Evolutionary conservation across 2,113 vertebrate species (phyloP).

Genomic region (Pachypanchax playfairii): DNA sequence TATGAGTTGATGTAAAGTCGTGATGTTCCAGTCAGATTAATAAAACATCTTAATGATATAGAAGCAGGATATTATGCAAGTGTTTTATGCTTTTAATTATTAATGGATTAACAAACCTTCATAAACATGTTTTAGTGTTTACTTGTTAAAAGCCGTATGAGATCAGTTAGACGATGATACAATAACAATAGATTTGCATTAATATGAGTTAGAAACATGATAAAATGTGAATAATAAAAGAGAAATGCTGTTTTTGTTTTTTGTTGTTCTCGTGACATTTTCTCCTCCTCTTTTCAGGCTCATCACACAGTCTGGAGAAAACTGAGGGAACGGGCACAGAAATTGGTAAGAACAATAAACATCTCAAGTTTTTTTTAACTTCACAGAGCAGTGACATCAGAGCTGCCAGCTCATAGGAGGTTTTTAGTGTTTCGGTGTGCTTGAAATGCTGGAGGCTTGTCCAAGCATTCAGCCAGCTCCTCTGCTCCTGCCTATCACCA

Average conservation of each 20-base stretch:
- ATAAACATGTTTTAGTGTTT: background rate
- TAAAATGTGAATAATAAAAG: background rate
- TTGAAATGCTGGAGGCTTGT: constrained; percentile 4
- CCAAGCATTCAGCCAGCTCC: constrained; percentile 23
- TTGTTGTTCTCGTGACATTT: constrained; percentile 35
- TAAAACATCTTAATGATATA: too few species aligned
- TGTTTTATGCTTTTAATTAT: background rate
- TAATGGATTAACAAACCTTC: background rate
- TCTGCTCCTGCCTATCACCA: constrained; percentile 12
- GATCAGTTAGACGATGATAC: background rate
- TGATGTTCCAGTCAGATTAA: too few species aligned
- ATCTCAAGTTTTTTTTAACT: too few species aligned
- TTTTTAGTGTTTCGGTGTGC: background rate
- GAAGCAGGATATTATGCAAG: too few species aligned
- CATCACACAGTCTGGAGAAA: constrained; percentile 80
- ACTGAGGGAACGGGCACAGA: constrained; percentile 75
- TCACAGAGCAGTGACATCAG: constrained; percentile 32
- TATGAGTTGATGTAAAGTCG: too few species aligned
- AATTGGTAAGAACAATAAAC: constrained; percentile 67
- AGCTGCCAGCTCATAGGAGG: too few species aligned
- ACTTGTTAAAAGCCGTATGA: background rate
- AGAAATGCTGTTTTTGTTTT: background rate
- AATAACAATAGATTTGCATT: too few species aligned
- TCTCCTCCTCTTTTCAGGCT: constrained; percentile 60
- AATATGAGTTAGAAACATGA: background rate